Conservation (phyloP, 2,113 vertebrate species). For the Chamaea fasciata region DNA sequence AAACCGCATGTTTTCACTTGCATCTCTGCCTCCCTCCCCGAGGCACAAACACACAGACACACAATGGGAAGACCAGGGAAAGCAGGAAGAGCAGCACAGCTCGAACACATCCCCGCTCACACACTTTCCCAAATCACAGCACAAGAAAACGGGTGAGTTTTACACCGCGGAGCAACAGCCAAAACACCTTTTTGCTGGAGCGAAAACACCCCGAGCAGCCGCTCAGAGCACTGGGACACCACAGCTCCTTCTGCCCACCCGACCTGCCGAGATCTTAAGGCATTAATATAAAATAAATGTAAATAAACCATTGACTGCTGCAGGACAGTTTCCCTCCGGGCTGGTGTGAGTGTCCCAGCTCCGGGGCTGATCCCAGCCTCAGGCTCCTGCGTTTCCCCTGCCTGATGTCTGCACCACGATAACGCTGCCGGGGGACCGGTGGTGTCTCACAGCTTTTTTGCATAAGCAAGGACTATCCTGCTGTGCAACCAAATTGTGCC, state of each 20-base stretch:
- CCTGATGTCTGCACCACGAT: background rate
- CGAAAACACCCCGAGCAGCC: background rate
- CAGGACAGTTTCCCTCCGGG: background rate
- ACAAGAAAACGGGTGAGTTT: background rate
- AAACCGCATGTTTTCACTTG: constrained; percentile 1
- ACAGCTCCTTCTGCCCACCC: background rate
- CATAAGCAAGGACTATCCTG: background rate
- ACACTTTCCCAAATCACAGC: background rate
- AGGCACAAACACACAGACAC: background rate
- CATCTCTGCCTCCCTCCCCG: background rate
- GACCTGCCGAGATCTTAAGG: background rate
- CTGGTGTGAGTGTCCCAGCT: background rate
- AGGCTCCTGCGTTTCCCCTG: background rate
- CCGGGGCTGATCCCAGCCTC: background rate
- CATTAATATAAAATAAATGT: background rate
- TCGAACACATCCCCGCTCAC: background rate
- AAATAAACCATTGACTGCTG: background rate
- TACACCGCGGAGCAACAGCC: background rate
- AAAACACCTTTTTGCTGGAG: background rate
- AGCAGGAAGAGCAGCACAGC: constrained; percentile 9
- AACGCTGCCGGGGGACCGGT: background rate
- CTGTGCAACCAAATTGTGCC: background rate
- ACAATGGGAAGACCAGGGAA: background rate
- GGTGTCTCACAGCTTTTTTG: background rate
- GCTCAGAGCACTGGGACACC: background rate